A percentile compares a stretch with the other conserved stretches of the same genome.
phyloP scores from a whole-genome alignment of 2,797 vertebrate genomes.

The Pristis pectinata region DNA sequence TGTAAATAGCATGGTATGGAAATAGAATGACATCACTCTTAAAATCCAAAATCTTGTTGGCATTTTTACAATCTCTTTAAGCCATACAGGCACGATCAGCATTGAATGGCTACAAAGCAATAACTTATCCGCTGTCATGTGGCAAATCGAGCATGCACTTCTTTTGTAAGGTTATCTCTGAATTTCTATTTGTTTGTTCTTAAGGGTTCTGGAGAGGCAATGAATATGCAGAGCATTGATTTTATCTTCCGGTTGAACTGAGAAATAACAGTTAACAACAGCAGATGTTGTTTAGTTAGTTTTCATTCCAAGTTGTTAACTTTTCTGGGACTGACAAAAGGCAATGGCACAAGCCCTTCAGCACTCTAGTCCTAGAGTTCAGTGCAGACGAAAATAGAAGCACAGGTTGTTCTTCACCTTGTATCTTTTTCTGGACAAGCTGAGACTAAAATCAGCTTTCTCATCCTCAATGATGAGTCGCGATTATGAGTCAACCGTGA shows the following conservation, averaged over 20 bases:
- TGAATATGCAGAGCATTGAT: neutral
- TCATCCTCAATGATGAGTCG: neutral
- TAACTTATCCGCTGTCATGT: neutral
- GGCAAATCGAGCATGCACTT: neutral
- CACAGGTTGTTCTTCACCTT: neutral
- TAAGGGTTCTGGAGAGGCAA: neutral
- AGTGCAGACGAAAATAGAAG: neutral
- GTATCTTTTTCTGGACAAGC: too few relatives aligned
- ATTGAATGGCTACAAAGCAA: neutral
- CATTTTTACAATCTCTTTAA: neutral
- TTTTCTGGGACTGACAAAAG: neutral
- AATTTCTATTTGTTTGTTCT: conserved; percentile 1
- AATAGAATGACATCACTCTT: neutral
- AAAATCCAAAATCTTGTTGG: neutral
- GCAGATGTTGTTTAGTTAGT: neutral
- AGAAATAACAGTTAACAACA: neutral
- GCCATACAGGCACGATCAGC: too few relatives aligned
- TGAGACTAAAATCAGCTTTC: neutral
- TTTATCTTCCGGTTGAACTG: neutral
- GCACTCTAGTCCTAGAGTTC: neutral
- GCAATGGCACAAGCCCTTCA: neutral
- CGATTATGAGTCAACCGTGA: neutral
- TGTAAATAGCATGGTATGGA: neutral
- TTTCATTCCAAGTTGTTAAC: neutral
- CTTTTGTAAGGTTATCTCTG: neutral